Base-by-base conservation (phyloP, 2,888 invertebrate species). In the Baronia brevicornis region DNA sequence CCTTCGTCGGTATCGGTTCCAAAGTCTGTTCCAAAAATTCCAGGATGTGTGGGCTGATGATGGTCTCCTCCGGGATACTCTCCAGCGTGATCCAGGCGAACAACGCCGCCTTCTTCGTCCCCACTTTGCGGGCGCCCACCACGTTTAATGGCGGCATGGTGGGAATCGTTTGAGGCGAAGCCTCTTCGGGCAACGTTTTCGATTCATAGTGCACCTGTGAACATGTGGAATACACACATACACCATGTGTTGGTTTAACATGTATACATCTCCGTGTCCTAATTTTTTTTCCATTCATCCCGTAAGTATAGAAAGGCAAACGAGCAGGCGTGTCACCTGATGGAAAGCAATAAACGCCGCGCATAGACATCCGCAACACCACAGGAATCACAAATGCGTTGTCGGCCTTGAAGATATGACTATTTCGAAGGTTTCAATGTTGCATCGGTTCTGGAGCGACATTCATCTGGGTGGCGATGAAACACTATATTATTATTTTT, bases 1-100 rank as follows among this genome's bases (percentile, higher is more conserved):
- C 79, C 46, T 89, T 89, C 1, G 89, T 87, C 0, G 97, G 97
- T 59, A 98, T 94, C 0, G 98, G 97, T 59, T 98, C 98, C 18
- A 98, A 73, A 0, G 97, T 97, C 75, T 98, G 98, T 64, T 99
- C 98, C 44, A 99, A 74, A 73, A 98, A 99, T 73, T 98, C 97
- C 31, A 99, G 86, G 49, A 99, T 94, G 57, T 97, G 96, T 0
- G 99, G 98, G 48, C 96, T 97, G 60, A 99, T 96, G 48, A 98
- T 92, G 12, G 98, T 98, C 78, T 98, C 98, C 65, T 96, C 97
- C 0, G 98, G 98, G 51, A 98, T 95, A 59, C 96, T 96, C 75
- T 98, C 97, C 43, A 99, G 79, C 2, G 97, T 97, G 87, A 97
- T 92, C 95, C 97, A 98, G 1, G 95, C 92, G 85, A 96, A 94